Percentiles rank a stretch among this genome's conserved stretches.
These are phyloP conservation scores for Aethes cnicana DNA, from an alignment of 2,888 invertebrate genomes.

Conservation along the genomic window DNA sequence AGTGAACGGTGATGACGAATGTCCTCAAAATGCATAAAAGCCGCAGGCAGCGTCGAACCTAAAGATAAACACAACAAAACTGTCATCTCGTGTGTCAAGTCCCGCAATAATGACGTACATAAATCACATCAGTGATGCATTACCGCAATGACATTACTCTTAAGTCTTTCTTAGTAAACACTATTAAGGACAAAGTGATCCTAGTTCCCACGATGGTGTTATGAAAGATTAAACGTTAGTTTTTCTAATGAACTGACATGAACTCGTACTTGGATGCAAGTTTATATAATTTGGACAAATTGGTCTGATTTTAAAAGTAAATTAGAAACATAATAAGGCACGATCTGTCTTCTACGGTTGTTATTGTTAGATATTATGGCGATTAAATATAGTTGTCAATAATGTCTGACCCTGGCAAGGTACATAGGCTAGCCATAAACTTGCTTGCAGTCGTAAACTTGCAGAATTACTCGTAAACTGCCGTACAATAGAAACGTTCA, in stretches of 20 bases:
- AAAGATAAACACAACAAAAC: slow-evolving; percentile 47
- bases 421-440: slow-evolving; percentile 45
- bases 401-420: slow-evolving; percentile 49
- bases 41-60: slow-evolving; percentile 40
- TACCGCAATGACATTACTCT: slow-evolving; percentile 29
- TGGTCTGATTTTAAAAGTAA: slow-evolving; percentile 15
- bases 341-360: slow-evolving; percentile 24
- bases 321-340: not conserved
- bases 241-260: too few relatives aligned
- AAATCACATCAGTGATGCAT: slow-evolving; percentile 42
- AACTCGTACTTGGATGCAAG: too few relatives aligned
- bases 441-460: slow-evolving; percentile 54
- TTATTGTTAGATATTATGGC: not conserved
- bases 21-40: slow-evolving; percentile 44
- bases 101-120: slow-evolving; percentile 42
- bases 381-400: slow-evolving; percentile 37
- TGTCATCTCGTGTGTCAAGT: slow-evolving; percentile 45
- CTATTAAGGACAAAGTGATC: slow-evolving; percentile 17
- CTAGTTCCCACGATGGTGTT: slow-evolving; percentile 30
- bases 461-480: slow-evolving; percentile 50
- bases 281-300: slow-evolving; percentile 5
- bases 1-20: slow-evolving; percentile 41
- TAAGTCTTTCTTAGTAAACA: slow-evolving; percentile 36
- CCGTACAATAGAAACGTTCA: slow-evolving; percentile 34
- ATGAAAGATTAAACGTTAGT: not conserved